phyloP scores from a whole-genome alignment of 1,140 invertebrate genomes.

The Ostrea denselamellosa region DNA sequence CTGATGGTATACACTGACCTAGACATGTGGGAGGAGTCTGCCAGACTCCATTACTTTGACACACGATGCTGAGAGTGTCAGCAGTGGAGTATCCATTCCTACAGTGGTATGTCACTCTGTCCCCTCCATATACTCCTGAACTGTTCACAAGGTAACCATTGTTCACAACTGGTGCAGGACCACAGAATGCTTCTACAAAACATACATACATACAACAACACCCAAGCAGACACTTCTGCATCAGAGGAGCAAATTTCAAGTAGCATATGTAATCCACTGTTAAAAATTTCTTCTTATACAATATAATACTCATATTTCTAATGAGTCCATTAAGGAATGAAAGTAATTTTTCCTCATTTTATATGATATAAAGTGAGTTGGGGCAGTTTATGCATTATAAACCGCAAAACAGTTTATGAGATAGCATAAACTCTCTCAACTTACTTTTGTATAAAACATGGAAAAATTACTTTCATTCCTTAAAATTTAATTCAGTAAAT shows the following conservation, averaged over 20 bases:
- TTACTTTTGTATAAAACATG: no score
- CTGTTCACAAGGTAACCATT: conserved; percentile 54
- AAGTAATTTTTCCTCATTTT: no score
- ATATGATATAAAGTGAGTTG: no score
- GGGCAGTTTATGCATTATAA: no score
- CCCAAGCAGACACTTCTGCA: not conserved
- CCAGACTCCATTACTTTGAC: conserved; percentile 56
- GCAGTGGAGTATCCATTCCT: conserved; percentile 44
- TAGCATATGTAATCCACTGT: not conserved
- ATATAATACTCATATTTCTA: no score
- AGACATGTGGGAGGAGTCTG: conserved; percentile 50
- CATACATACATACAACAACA: not conserved
- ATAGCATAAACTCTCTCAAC: no score
- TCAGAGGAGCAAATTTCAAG: not conserved
- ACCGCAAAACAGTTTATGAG: no score
- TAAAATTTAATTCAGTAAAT: no score
- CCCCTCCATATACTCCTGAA: conserved; percentile 50
- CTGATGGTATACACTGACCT: conserved; percentile 40
- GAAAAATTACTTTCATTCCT: no score
- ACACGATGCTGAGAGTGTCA: conserved; percentile 44
- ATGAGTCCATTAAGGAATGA: no score
- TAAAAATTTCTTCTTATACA: not conserved
- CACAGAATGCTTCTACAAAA: conserved; percentile 58
- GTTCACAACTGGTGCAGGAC: conserved; percentile 36
- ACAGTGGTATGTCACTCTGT: conserved; percentile 54